A percentile compares a stretch with the other conserved stretches of the same genome.
Evolutionary conservation across 64 coral and sea anemone species (phyloP).

Genomic region (Stichodactyla mertensii): DNA sequence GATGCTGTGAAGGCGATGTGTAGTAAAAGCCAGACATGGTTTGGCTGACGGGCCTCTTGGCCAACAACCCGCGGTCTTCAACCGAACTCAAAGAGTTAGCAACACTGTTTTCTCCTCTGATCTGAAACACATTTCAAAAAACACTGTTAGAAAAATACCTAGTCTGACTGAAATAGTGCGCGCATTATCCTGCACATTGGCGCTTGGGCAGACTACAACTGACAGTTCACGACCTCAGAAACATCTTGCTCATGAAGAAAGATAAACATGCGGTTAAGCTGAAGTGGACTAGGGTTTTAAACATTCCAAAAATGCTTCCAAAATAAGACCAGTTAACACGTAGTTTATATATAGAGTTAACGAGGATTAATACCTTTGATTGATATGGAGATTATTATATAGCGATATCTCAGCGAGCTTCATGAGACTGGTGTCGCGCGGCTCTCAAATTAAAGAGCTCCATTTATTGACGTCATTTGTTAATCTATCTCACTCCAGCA

Average conservation of each 20-base stretch:
- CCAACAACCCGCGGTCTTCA: not conserved
- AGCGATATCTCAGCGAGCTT: not conserved
- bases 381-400: not conserved
- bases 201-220: not conserved
- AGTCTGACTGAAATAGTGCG: not conserved
- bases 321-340: not conserved
- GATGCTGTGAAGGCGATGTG: conserved; percentile 63
- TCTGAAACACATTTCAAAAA: not conserved
- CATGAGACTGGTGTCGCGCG: not conserved
- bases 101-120: conserved; percentile 7
- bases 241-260: not conserved
- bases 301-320: not conserved
- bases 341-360: not conserved
- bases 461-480: not conserved
- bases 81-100: not conserved
- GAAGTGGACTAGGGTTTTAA: not conserved
- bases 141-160: not conserved
- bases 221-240: not conserved
- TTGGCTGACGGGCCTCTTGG: conserved; percentile 39
- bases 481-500: not conserved
- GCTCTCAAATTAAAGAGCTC: not conserved
- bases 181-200: not conserved
- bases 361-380: not conserved
- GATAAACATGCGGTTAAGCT: not conserved
- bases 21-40: conserved; percentile 86